Conservation (phyloP, 2,797 vertebrate species). For the Podarcis siculus region DNA sequence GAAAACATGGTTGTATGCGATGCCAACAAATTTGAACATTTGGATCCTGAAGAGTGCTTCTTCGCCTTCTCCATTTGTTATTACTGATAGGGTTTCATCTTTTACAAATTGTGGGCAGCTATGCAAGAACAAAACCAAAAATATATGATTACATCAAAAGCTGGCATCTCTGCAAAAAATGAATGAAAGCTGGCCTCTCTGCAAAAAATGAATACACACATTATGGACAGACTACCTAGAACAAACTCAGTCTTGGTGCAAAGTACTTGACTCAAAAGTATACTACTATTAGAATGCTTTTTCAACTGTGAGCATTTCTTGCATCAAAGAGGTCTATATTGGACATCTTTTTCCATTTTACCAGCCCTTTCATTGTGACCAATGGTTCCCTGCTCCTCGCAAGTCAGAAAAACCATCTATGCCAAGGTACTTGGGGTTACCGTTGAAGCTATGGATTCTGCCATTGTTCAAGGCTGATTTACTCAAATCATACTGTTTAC, state of each 20-base stretch:
- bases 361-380: not conserved
- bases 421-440: not conserved
- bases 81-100: slow-evolving; percentile 74
- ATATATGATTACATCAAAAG: slow-evolving; percentile 4
- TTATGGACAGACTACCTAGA: not conserved
- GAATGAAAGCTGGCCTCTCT: not conserved
- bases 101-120: slow-evolving; percentile 78
- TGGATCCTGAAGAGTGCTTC: slow-evolving; percentile 83
- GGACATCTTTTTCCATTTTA: not conserved
- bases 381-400: not conserved
- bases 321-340: not conserved
- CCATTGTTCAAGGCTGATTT: not conserved
- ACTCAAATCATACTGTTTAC: not conserved
- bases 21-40: slow-evolving; percentile 83
- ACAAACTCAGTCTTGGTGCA: not conserved
- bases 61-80: slow-evolving; percentile 78
- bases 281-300: not conserved
- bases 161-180: not conserved
- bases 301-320: not conserved
- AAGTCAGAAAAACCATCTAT: not conserved
- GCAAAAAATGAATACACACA: not conserved
- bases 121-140: slow-evolving; percentile 32
- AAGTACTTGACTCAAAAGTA: not conserved
- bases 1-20: slow-evolving; percentile 80
- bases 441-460: not conserved